Evolutionary conservation across 1,140 invertebrate genomes (phyloP).

Genomic region (Mesaphorura yosii): DNA sequence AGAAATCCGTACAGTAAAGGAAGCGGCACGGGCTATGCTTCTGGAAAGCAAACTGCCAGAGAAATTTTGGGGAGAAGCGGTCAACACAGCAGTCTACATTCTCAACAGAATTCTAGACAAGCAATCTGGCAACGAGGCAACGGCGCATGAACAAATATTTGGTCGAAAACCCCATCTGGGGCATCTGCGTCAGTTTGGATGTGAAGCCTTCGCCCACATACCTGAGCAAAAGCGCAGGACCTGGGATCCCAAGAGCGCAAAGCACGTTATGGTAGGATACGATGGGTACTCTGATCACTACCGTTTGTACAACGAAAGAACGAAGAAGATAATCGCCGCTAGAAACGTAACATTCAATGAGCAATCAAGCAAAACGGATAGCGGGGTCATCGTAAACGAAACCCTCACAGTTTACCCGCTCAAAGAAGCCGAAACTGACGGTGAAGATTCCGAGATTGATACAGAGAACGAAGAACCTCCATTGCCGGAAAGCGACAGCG

Average conservation of each 20-base stretch:
- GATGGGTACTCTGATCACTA: conserved; percentile 2
- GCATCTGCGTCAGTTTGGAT: conserved; percentile 18
- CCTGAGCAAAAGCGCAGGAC: background rate
- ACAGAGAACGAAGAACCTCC: background rate
- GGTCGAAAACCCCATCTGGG: conserved; percentile 4
- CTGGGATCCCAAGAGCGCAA: background rate
- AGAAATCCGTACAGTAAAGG: conserved; percentile 36
- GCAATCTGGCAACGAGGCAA: conserved; percentile 6
- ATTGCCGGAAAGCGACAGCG: background rate
- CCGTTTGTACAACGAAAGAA: background rate
- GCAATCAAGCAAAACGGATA: background rate
- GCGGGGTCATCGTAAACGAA: background rate
- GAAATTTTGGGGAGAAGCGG: conserved; percentile 38
- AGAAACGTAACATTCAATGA: background rate
- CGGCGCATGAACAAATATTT: conserved; percentile 11
- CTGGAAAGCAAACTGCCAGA: conserved; percentile 32
- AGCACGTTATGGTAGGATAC: conserved; percentile 1
- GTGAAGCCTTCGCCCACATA: conserved; percentile 3
- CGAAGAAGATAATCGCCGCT: background rate
- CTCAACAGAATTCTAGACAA: conserved; percentile 10
- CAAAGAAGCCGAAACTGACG: background rate
- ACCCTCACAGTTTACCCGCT: background rate
- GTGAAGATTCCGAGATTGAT: background rate
- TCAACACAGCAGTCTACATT: conserved; percentile 36
- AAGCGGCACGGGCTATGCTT: conserved; percentile 36